Evolutionary conservation across 2,888 invertebrate genomes (phyloP), one percentile per base, ranked within the genome.

Genomic region (Drosophila nr. medialis): DNA sequence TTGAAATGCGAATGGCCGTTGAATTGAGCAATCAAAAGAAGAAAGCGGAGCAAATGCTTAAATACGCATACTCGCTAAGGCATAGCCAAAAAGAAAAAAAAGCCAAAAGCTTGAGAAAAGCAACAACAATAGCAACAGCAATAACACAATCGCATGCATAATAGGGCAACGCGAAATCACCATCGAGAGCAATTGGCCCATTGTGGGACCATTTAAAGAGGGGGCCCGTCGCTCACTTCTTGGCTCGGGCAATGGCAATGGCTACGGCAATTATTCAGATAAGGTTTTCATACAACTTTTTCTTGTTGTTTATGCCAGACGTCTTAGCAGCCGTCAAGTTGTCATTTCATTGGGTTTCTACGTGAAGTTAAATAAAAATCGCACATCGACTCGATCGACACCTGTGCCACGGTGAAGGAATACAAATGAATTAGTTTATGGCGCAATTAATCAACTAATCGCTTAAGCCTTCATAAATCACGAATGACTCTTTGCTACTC

Each of bases 1-100:
- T 86, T 86, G 89, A 86, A 86, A 76, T 77, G 89, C 87, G 83
- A 89, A 89, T 86, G 83, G 85, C 79, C 86, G 89, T 84, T 81
- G 84, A 86, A 86, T 88, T 86, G 81, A 79, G 89, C 83, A 83
- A 86, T 89, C 80, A 86, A 86, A 83, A 67, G 84, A 83, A 66
- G 66, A 71, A 74, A 78, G 67, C 72, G 50, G 50, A 67, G 56
- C 55, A 48, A 42, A 32, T 54, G 73, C 72, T 76, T 76, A 76
- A 85, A 73, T 76, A 72, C 74, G 71, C 68, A 85, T 72, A 82
- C 58, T 60, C 40, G 36, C 48, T 38, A 55, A 59, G 61, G 21
- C 66, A 59, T 63, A 58, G 79, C 75, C 40, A 76, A 72, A 50
- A 38, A 45, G 30, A 42, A 45, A 34, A 10, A 36, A n/a, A 36